phyloP scores from a whole-genome alignment of 2,888 invertebrate species.

The Drosophila pseudotakahashii region DNA sequence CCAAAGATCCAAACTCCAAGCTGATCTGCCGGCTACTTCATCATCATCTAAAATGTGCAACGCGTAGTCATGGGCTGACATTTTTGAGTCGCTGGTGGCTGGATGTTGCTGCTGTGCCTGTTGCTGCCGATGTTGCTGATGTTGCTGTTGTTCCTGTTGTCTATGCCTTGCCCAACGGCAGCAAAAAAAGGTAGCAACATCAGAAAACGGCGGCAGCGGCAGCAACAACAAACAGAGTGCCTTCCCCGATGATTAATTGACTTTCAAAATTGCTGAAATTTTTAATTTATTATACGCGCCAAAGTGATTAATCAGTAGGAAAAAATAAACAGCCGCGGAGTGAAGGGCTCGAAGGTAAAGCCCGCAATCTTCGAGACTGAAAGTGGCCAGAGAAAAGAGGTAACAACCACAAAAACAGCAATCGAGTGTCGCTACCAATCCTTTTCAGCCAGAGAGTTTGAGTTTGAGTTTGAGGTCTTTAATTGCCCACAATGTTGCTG shows the following conservation, averaged over 20 bases:
- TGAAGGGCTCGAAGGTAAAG: constrained; percentile 41
- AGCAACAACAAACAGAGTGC: constrained; percentile 57
- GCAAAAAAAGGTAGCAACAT: constrained; percentile 60
- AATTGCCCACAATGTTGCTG: constrained; percentile 61
- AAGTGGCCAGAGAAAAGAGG: constrained; percentile 53
- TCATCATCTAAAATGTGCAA: constrained; percentile 75
- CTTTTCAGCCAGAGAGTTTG: constrained; percentile 43
- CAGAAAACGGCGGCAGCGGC: constrained; percentile 18
- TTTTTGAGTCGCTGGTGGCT: constrained; percentile 58
- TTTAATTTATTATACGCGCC: constrained; percentile 84
- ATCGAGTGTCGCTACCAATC: constrained; percentile 54
- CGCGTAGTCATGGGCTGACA: constrained; percentile 74
- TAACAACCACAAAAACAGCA: constrained; percentile 28
- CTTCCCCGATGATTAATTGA: constrained; percentile 84
- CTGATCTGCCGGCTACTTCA: constrained; percentile 65
- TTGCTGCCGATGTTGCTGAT: constrained; percentile 16
- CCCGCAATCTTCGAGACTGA: constrained; percentile 62
- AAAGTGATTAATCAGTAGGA: constrained; percentile 83
- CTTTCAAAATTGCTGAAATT: constrained; percentile 84
- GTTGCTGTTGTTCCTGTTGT: constrained; percentile 43
- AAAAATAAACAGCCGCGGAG: constrained; percentile 38
- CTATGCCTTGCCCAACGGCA: constrained; percentile 64
- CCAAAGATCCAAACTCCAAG: constrained; percentile 8
- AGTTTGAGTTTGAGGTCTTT: constrained; percentile 54
- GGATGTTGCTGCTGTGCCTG: constrained; percentile 34